Evolutionary conservation across 1,140 invertebrate genomes (phyloP), one percentile per base, ranked within the genome.

Genomic region (Drosophila fuyamai): DNA sequence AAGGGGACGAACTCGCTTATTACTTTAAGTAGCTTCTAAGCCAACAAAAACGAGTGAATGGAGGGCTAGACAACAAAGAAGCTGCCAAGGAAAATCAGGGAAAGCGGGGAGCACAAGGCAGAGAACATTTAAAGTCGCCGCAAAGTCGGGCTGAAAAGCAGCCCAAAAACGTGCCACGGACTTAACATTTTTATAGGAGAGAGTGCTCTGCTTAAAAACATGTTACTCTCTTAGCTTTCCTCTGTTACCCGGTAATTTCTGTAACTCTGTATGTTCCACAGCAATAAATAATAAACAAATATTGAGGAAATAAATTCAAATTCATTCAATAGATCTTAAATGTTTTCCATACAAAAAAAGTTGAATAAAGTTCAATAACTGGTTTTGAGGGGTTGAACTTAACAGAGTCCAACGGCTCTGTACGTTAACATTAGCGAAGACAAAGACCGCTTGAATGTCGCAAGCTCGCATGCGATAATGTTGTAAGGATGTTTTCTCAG

Each of bases 111-210:
- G 10, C 65, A 18, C 27, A 18, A 35, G 44, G n/a, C 38, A 43
- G 58, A 43, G 23, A 44, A 9, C 53, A 12, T 66, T 85, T 88
- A 79, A 88, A 85, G 75, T 68, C 70, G 70, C 83, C 75, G 70
- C 58, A 51, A 57, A 63, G 81, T 73, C 82, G 75, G 53, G 18
- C 40, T 13, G 48, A 44, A 67, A 63, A 53, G 18, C 46, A 32
- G 36, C 5, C 7, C 1, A 54, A 76, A 62, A 72, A 62, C 55
- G 66, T 70, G 77, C 55, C 41, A 38, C 40, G 54, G 10, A 50
- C 10, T 13, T 43, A 35, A 77, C 81, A 66, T 66, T 81, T 81
- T 83, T 84, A 84, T 83, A 14, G 80, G 60, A 85, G 62, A 84
- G 62, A 51, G 47, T 12, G 12, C 9, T 16, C 29, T 38, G 38